phyloP scores from a whole-genome alignment of 2,888 invertebrate species.

The Erebia epiphron region DNA sequence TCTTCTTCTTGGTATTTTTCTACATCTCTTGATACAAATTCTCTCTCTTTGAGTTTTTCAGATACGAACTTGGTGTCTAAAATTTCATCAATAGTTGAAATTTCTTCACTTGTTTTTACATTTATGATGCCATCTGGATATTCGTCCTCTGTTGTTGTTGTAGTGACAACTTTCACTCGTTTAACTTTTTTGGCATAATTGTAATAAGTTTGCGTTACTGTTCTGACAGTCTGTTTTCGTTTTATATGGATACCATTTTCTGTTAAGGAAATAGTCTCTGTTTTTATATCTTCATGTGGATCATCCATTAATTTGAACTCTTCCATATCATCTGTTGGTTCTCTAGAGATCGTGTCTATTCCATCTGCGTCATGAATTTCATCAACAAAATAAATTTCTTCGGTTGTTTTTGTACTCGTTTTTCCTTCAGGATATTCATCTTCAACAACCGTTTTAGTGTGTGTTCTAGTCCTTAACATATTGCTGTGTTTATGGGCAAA shows the following conservation, averaged over 20 bases:
- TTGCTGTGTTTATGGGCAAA: slow-evolving; percentile 18
- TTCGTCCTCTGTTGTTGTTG: slow-evolving; percentile 49
- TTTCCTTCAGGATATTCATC: slow-evolving; percentile 33
- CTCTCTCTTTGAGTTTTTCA: slow-evolving; percentile 24
- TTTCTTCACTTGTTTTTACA: slow-evolving; percentile 48
- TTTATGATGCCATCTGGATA: slow-evolving; percentile 50
- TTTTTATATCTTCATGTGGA: slow-evolving; percentile 39
- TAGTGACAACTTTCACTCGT: slow-evolving; percentile 48
- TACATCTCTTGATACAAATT: slow-evolving; percentile 4
- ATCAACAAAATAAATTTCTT: slow-evolving; percentile 30
- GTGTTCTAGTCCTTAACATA: slow-evolving; percentile 28
- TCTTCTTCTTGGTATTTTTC: slow-evolving; percentile 41
- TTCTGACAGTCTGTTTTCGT: slow-evolving; percentile 47
- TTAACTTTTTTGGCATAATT: slow-evolving; percentile 40
- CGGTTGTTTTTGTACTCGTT: slow-evolving; percentile 25
- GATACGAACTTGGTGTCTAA: slow-evolving; percentile 27
- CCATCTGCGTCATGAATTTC: slow-evolving; percentile 6
- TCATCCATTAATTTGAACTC: slow-evolving; percentile 39
- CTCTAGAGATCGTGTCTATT: not conserved
- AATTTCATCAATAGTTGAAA: slow-evolving; percentile 44
- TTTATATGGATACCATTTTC: slow-evolving; percentile 47
- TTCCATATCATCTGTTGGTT: slow-evolving; percentile 28
- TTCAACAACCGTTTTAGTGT: slow-evolving; percentile 17
- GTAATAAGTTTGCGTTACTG: slow-evolving; percentile 45
- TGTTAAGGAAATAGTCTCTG: slow-evolving; percentile 41